Conservation (phyloP, 2,888 invertebrate genomes). For the Amitus sp. region DNA sequence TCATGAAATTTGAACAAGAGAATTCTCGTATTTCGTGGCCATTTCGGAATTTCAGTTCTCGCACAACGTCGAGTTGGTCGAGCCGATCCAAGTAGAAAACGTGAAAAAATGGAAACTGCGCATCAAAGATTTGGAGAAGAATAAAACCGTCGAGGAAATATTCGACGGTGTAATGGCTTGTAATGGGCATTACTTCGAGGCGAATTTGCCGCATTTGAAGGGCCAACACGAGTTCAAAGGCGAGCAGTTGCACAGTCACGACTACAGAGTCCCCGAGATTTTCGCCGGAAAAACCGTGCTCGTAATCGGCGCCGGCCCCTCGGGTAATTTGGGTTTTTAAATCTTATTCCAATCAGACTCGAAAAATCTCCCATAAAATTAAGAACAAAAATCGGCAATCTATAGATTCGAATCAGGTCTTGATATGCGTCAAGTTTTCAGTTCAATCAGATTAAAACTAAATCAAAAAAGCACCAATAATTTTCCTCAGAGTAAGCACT, state of each 20-base stretch:
- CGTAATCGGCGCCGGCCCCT: conserved; percentile 64
- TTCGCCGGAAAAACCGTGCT: conserved; percentile 57
- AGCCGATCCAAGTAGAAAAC: conserved; percentile 38
- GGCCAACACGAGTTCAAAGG: conserved; percentile 64
- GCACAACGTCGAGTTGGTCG: conserved; percentile 56
- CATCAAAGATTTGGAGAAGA: conserved; percentile 53
- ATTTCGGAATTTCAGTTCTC: conserved; percentile 46
- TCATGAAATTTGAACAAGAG: too few species aligned
- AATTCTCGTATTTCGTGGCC: neutral
- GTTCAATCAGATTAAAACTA: too few species aligned
- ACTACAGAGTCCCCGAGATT: conserved; percentile 59
- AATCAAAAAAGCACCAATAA: too few species aligned
- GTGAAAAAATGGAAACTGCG: conserved; percentile 56
- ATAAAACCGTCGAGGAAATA: conserved; percentile 46
- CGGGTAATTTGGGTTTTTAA: conserved; percentile 54
- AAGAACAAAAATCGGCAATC: too few species aligned
- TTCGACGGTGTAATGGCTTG: conserved; percentile 65
- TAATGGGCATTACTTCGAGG: conserved; percentile 69
- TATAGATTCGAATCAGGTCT: too few species aligned
- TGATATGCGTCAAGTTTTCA: too few species aligned
- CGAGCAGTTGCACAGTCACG: conserved; percentile 62
- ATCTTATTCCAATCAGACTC: too few species aligned
- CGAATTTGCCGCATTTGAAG: conserved; percentile 64
- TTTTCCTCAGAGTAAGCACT: too few species aligned
- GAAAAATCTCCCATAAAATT: neutral